Evolutionary conservation across 2,113 vertebrate genomes (phyloP).

Genomic region (Ariopsis seemanni): DNA sequence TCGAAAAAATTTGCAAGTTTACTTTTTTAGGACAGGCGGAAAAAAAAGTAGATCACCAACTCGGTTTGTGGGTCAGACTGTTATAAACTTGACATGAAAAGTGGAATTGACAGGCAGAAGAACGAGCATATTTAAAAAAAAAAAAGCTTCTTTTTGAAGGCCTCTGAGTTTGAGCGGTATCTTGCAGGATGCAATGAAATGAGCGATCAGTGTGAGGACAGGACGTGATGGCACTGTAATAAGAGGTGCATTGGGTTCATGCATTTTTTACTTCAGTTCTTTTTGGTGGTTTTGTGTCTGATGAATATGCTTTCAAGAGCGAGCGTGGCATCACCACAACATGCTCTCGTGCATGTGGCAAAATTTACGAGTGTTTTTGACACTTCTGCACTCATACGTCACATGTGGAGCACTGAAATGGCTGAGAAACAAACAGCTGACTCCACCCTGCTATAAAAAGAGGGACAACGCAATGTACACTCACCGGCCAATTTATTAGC

Average conservation of each 20-base stretch:
- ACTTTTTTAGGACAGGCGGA: constrained; percentile 61
- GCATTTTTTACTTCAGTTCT: neutral
- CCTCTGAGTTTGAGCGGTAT: neutral
- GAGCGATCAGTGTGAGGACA: neutral
- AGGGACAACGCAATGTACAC: neutral
- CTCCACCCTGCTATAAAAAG: neutral
- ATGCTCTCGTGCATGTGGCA: neutral
- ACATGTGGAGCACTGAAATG: neutral
- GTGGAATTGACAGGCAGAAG: constrained; percentile 16
- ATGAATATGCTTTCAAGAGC: neutral
- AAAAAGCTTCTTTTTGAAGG: neutral
- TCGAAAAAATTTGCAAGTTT: constrained; percentile 36
- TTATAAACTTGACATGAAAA: constrained; percentile 43
- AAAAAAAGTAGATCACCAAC: constrained; percentile 64
- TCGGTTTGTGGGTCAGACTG: constrained; percentile 56
- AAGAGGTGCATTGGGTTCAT: neutral
- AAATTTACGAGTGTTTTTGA: constrained; percentile 10
- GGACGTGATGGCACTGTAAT: neutral
- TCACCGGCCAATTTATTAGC: no score
- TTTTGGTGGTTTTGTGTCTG: neutral
- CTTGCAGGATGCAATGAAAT: neutral
- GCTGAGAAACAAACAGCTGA: neutral
- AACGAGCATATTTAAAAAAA: neutral
- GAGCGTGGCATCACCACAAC: neutral
- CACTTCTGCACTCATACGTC: neutral